Conservation (phyloP, 2,113 vertebrate species). For the Ageneiosus marmoratus region DNA sequence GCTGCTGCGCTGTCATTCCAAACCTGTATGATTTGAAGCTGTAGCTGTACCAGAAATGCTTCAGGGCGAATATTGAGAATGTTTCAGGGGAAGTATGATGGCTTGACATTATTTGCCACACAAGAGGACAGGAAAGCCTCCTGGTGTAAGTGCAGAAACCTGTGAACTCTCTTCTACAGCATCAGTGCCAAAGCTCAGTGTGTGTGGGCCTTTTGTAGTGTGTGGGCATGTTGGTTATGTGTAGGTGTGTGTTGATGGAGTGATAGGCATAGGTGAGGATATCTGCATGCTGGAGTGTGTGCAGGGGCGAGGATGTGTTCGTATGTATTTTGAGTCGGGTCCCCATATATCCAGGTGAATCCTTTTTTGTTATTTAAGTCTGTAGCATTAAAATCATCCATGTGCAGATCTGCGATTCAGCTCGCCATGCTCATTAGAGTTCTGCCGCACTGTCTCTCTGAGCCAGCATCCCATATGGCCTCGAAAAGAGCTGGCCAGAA, state of each 20-base stretch:
- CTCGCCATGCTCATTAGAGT: constrained; percentile 40
- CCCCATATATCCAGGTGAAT: neutral
- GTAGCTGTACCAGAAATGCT: neutral
- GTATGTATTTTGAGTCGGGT: neutral
- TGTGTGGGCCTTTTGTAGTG: constrained; percentile 46
- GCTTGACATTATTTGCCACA: constrained; percentile 26
- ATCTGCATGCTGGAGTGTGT: constrained; percentile 39
- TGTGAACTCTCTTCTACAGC: constrained; percentile 19
- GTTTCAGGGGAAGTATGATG: neutral
- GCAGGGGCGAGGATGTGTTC: neutral
- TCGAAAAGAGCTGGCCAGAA: constrained; percentile 57
- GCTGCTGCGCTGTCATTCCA: neutral
- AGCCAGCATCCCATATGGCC: constrained; percentile 68
- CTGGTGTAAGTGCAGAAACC: constrained; percentile 22
- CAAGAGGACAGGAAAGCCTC: constrained; percentile 50
- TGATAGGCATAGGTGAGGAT: constrained; percentile 44
- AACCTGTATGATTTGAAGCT: too few species aligned
- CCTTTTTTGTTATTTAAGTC: constrained; percentile 15
- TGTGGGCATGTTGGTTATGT: constrained; percentile 51
- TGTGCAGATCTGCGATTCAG: constrained; percentile 41
- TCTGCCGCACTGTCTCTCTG: constrained; percentile 52
- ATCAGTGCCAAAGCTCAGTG: constrained; percentile 53
- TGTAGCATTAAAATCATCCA: constrained; percentile 58
- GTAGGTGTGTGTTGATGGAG: constrained; percentile 51
- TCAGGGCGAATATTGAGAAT: constrained; percentile 3